Evolutionary conservation across 2,888 invertebrate species (phyloP).

Genomic region (Emmelina monodactyla): DNA sequence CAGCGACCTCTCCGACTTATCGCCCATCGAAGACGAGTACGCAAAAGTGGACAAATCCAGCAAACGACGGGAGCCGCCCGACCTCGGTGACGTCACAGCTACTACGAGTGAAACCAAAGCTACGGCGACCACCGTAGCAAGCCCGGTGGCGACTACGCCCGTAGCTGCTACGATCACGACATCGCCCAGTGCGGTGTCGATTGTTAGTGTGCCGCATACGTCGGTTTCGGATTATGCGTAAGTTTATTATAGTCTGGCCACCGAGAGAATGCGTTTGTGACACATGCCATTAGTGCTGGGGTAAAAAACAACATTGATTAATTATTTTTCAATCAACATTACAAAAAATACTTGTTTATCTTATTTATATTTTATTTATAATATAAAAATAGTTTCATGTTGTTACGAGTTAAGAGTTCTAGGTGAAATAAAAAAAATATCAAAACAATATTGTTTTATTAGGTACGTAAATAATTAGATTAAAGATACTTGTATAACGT

Average conservation of each 20-base stretch:
- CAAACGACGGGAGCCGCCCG: slow-evolving; percentile 45
- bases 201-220: neutral
- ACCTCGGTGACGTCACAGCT: slow-evolving; percentile 52
- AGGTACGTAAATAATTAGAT: too few species aligned
- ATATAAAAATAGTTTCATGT: too few species aligned
- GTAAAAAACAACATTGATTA: too few species aligned
- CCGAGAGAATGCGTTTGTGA: too few species aligned
- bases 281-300: too few species aligned
- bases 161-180: slow-evolving; percentile 3
- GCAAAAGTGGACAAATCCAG: slow-evolving; percentile 53
- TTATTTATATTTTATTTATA: too few species aligned
- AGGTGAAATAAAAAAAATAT: too few species aligned
- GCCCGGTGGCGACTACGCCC: slow-evolving; percentile 14
- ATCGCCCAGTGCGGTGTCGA: neutral
- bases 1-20: slow-evolving; percentile 85
- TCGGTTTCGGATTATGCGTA: neutral
- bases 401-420: too few species aligned
- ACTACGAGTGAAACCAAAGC: slow-evolving; percentile 22
- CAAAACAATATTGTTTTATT: too few species aligned
- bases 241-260: neutral
- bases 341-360: too few species aligned
- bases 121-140: slow-evolving; percentile 11
- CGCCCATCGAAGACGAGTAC: slow-evolving; percentile 76
- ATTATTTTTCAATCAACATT: too few species aligned
- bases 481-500: too few species aligned